These are phyloP conservation scores for Dicaeum eximium DNA, from an alignment of 2,113 vertebrate species.

Conservation along the genomic window DNA sequence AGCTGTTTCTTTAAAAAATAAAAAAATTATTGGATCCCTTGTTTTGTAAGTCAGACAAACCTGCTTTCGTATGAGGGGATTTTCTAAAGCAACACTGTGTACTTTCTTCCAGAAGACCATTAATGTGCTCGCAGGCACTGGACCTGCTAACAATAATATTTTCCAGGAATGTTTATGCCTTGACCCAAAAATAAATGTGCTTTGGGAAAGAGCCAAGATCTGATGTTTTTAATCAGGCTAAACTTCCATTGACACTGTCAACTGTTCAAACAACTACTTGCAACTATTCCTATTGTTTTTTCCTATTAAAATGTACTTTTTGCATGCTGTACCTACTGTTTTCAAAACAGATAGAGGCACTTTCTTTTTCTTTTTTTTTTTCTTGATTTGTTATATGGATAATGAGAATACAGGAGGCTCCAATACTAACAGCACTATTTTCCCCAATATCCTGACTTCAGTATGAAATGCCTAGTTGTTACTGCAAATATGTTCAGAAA, in stretches of 20 bases:
- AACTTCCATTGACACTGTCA: not conserved
- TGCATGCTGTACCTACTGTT: not conserved
- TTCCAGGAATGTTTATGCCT: slow-evolving; percentile 50
- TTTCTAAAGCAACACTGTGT: slow-evolving; percentile 47
- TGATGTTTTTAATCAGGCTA: not conserved
- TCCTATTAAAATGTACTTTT: not conserved
- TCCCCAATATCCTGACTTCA: not conserved
- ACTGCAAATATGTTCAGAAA: not conserved
- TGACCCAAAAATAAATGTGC: slow-evolving; percentile 55
- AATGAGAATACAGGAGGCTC: not conserved
- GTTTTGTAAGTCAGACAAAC: slow-evolving; percentile 20
- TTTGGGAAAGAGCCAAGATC: slow-evolving; percentile 34
- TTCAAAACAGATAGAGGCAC: not conserved
- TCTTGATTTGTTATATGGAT: rapidly evolving
- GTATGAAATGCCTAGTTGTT: not conserved
- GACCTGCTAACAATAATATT: slow-evolving; percentile 49
- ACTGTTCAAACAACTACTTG: not conserved
- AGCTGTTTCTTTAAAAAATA: not conserved
- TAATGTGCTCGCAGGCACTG: not conserved
- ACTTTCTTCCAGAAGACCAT: slow-evolving; percentile 14
- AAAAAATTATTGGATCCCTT: not conserved
- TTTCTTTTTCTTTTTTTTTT: not conserved
- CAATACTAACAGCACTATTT: not conserved
- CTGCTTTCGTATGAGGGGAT: not conserved
- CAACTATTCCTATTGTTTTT: not conserved